phyloP scores from a whole-genome alignment of 2,888 invertebrate species.

The Clostera curtula region DNA sequence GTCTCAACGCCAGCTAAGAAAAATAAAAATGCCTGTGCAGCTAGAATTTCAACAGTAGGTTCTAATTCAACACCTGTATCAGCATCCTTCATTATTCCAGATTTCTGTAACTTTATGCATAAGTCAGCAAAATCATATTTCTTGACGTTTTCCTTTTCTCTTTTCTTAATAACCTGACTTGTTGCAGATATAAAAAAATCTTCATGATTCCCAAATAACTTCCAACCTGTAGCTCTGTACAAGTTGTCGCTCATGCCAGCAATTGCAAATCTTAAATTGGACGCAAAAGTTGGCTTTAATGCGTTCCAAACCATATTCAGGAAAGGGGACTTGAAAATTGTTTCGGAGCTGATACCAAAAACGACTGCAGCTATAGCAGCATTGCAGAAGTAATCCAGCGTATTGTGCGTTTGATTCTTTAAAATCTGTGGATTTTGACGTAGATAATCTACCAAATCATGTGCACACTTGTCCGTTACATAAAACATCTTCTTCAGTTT shows the following conservation, averaged over 20 bases:
- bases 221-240: conserved; percentile 28
- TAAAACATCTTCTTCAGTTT: conserved; percentile 56
- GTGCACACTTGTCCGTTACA: conserved; percentile 43
- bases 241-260: conserved; percentile 16
- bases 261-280: conserved; percentile 29
- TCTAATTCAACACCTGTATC: conserved; percentile 35
- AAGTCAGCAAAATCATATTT: conserved; percentile 48
- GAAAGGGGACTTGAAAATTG: conserved; percentile 46
- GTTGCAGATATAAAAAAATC: conserved; percentile 44
- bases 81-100: conserved; percentile 33
- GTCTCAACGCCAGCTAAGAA: conserved; percentile 46
- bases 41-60: conserved; percentile 38
- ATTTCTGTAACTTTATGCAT: conserved; percentile 40
- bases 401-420: conserved; percentile 24
- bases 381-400: conserved; percentile 30
- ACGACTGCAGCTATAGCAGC: conserved; percentile 45
- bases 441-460: conserved; percentile 37
- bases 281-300: conserved; percentile 16
- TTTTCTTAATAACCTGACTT: conserved; percentile 35
- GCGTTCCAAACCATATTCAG: conserved; percentile 26
- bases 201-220: conserved; percentile 35
- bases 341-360: conserved; percentile 47
- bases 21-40: conserved; percentile 23
- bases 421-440: conserved; percentile 28
- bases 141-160: conserved; percentile 32